These are phyloP conservation scores for Mormyrops attenuatus DNA, from an alignment of 2,797 vertebrate genomes.

Conservation along the genomic window DNA sequence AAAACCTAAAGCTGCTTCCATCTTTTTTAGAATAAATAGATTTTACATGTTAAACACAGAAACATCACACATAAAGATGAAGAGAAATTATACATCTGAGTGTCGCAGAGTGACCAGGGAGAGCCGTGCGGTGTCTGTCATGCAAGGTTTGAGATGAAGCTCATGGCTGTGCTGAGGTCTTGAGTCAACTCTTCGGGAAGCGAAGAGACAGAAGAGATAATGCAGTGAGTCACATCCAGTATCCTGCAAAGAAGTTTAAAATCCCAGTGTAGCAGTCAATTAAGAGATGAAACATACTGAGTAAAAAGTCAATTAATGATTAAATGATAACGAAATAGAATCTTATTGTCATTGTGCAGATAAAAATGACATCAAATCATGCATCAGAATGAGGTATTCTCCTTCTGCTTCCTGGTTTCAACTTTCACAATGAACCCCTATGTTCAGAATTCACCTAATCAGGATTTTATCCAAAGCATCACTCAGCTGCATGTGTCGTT, in stretches of 20 bases:
- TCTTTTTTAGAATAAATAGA: background rate
- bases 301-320: background rate
- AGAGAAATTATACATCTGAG: background rate
- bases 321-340: background rate
- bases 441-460: background rate
- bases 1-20: background rate
- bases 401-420: background rate
- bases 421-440: background rate
- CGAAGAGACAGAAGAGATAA: conserved; percentile 57
- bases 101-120: background rate
- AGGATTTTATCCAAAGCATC: background rate
- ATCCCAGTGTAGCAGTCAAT: background rate
- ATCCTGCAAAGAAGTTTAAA: conserved; percentile 51
- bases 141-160: conserved; percentile 58
- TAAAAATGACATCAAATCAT: background rate
- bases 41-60: background rate
- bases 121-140: conserved; percentile 22
- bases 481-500: background rate
- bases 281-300: background rate
- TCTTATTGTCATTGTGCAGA: background rate
- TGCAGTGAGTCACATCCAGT: conserved; percentile 58
- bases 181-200: conserved; percentile 67
- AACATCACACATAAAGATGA: background rate
- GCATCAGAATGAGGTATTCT: background rate
- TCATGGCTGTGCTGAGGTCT: conserved; percentile 60